phyloP scores from a whole-genome alignment of 2,113 vertebrate species.

The Ochotona princeps region DNA sequence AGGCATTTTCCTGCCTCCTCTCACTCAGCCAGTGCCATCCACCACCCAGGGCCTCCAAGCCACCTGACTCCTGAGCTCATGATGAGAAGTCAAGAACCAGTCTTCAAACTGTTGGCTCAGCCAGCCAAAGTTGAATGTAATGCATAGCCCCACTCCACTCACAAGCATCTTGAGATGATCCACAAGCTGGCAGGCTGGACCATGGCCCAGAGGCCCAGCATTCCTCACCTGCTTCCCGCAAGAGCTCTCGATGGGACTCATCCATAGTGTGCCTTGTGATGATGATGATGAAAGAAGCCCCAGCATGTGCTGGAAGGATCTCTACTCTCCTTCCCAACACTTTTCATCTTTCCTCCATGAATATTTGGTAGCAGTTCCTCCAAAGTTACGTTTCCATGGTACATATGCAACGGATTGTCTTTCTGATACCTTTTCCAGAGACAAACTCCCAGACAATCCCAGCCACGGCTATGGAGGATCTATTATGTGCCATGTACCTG shows the following conservation, averaged over 20 bases:
- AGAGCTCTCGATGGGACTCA: neutral
- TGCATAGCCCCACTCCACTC: neutral
- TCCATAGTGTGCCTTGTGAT: neutral
- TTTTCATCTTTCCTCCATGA: neutral
- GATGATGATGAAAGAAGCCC: neutral
- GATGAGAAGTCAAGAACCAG: neutral
- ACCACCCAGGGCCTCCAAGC: neutral
- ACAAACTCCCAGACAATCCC: neutral
- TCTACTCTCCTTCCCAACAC: neutral
- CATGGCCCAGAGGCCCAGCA: accelerated
- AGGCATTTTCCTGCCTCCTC: neutral
- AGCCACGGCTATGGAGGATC: neutral
- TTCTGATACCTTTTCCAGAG: neutral
- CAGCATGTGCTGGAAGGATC: neutral
- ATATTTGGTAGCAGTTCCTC: neutral
- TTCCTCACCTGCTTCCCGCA: neutral
- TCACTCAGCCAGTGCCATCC: neutral
- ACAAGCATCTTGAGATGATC: neutral
- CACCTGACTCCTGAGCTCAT: neutral
- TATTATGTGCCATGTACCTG: neutral
- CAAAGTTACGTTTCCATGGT: neutral
- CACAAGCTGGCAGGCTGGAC: neutral
- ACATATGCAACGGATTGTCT: neutral
- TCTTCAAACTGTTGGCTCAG: neutral
- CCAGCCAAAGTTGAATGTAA: neutral